These are phyloP conservation scores for Hololepta plana DNA, from an alignment of 2,888 invertebrate species.

Conservation along the genomic window DNA sequence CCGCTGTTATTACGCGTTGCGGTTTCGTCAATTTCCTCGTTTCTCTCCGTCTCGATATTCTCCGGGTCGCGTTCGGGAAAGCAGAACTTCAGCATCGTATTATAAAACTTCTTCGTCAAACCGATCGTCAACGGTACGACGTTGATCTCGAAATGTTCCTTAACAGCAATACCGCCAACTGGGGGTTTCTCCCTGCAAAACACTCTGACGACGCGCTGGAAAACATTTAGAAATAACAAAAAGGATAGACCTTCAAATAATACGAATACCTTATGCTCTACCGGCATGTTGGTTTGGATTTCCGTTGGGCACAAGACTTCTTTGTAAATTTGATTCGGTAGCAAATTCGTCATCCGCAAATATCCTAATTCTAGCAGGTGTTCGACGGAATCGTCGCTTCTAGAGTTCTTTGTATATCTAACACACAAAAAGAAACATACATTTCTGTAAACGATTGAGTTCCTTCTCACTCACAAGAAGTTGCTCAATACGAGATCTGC, in stretches of 20 bases:
- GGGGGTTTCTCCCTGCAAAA: constrained; percentile 93
- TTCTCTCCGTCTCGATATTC: constrained; percentile 42
- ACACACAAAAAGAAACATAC: constrained; percentile 10
- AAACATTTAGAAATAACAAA: constrained; percentile 6
- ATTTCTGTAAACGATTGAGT: constrained; percentile 2
- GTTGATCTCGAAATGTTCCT: constrained; percentile 98
- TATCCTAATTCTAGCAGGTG: constrained; percentile 93
- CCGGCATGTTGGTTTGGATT: constrained; percentile 70
- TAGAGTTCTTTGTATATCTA: constrained; percentile 87
- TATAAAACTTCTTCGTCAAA: constrained; percentile 90
- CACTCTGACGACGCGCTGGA: constrained; percentile 67
- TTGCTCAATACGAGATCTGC: constrained; percentile 90
- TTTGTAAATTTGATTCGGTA: constrained; percentile 87
- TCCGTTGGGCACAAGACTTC: constrained; percentile 70
- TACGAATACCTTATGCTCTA: constrained; percentile 53
- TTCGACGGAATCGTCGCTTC: constrained; percentile 93
- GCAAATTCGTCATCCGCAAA: constrained; percentile 82
- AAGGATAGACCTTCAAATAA: not conserved
- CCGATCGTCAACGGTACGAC: constrained; percentile 86
- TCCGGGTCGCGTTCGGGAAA: constrained; percentile 89
- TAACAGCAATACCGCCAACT: constrained; percentile 97
- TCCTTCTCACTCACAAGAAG: constrained; percentile 56
- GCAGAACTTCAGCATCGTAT: constrained; percentile 93
- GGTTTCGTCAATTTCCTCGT: constrained; percentile 7
- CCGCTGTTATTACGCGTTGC: constrained; percentile 31